These are phyloP conservation scores for Antheraea assamensis DNA, from an alignment of 2,888 invertebrate species.

Conservation along the genomic window DNA sequence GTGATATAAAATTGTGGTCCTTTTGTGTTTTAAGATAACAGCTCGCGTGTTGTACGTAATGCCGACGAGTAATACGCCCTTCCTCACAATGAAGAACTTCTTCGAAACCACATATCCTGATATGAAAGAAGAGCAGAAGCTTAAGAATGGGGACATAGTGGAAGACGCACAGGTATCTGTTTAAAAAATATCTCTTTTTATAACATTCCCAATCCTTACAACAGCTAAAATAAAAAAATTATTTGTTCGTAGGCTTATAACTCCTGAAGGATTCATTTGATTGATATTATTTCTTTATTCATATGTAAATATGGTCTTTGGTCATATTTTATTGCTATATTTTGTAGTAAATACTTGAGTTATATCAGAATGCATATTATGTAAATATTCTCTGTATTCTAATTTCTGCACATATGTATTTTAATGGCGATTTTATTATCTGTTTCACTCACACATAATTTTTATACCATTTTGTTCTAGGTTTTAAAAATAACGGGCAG, in stretches of 20 bases:
- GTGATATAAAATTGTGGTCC: too few relatives aligned
- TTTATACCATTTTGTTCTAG: slow-evolving; percentile 38
- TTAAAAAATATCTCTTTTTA: too few relatives aligned
- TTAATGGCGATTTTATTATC: neutral
- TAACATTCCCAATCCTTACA: neutral
- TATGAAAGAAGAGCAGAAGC: slow-evolving; percentile 53
- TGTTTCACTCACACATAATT: neutral
- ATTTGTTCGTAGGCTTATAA: too few relatives aligned
- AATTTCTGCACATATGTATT: too few relatives aligned
- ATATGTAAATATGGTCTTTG: too few relatives aligned
- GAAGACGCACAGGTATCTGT: slow-evolving; percentile 77
- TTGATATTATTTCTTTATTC: too few relatives aligned
- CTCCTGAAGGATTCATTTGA: too few relatives aligned
- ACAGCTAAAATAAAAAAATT: neutral
- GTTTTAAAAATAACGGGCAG: slow-evolving; percentile 68
- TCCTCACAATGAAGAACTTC: slow-evolving; percentile 80
- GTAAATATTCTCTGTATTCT: too few relatives aligned
- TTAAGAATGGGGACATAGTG: slow-evolving; percentile 82
- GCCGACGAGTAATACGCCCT: slow-evolving; percentile 86
- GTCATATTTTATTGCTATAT: too few relatives aligned
- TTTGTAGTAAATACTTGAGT: too few relatives aligned
- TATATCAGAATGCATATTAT: too few relatives aligned
- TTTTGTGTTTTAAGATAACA: slow-evolving; percentile 46
- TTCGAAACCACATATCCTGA: slow-evolving; percentile 61
- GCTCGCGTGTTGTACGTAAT: slow-evolving; percentile 86